These are phyloP conservation scores for Sprattus sprattus DNA, from an alignment of 2,113 vertebrate species.

Conservation along the genomic window DNA sequence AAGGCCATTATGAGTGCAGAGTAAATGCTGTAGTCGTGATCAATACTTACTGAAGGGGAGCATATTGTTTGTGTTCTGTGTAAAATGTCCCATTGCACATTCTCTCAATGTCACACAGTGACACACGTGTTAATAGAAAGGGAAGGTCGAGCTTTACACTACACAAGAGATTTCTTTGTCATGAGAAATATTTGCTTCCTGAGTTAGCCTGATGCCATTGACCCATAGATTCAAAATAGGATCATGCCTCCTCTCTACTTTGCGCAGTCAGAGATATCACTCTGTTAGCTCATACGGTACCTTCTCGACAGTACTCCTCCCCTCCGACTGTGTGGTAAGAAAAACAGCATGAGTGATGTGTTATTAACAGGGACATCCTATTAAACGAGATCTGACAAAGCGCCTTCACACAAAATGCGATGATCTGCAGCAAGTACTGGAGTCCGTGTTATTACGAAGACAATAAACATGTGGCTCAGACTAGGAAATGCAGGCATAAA, in stretches of 20 bases:
- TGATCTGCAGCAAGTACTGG: neutral
- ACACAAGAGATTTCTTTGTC: neutral
- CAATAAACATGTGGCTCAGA: neutral
- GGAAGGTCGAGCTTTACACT: neutral
- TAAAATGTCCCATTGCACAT: neutral
- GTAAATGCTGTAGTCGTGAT: too few species aligned
- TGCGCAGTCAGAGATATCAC: neutral
- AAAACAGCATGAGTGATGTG: neutral
- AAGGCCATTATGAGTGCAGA: too few species aligned
- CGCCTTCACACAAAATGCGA: neutral
- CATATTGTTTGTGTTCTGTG: neutral
- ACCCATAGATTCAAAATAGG: neutral
- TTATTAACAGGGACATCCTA: slow-evolving; percentile 7
- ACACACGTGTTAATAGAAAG: neutral
- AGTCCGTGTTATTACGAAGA: neutral
- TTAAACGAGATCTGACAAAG: neutral
- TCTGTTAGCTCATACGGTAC: neutral
- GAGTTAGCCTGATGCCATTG: neutral
- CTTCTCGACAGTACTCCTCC: neutral
- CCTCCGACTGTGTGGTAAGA: neutral
- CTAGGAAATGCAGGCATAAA: neutral
- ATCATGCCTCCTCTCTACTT: neutral
- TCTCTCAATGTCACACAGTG: neutral
- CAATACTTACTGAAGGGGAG: neutral
- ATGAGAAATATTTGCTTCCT: neutral